Evolutionary conservation across 2,888 invertebrate genomes (phyloP).

Genomic region (Tetranychus piercei): DNA sequence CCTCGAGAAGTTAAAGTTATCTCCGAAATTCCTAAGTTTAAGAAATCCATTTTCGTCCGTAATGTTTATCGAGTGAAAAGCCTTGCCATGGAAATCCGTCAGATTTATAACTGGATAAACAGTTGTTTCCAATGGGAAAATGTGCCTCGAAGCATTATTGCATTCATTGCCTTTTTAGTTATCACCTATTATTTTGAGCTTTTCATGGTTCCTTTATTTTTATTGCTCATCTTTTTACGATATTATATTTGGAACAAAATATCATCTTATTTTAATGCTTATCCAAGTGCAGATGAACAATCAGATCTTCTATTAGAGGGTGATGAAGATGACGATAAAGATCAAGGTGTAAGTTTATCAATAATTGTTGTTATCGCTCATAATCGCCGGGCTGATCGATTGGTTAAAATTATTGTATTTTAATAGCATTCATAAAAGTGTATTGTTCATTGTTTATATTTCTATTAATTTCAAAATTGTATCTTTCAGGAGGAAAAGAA

Average conservation of each 20-base stretch:
- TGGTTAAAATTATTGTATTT: not conserved
- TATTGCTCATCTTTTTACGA: conserved; percentile 60
- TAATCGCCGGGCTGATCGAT: conserved; percentile 30
- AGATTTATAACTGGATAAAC: conserved; percentile 73
- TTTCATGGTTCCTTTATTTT: conserved; percentile 71
- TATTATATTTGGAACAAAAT: conserved; percentile 42
- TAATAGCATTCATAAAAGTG: not conserved
- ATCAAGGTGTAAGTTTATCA: conserved; percentile 31
- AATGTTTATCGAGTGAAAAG: conserved; percentile 81
- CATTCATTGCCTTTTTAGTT: conserved; percentile 64
- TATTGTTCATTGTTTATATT: not conserved
- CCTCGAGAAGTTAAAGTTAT: conserved; percentile 89
- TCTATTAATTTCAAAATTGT: not conserved
- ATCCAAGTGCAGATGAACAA: conserved; percentile 28
- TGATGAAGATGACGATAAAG: conserved; percentile 76
- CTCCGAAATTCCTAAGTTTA: conserved; percentile 84
- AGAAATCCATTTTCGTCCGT: conserved; percentile 68
- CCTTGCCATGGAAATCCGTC: conserved; percentile 69
- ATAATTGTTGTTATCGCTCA: not conserved
- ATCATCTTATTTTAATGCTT: conserved; percentile 29
- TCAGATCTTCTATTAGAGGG: conserved; percentile 35
- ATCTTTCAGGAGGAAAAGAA: conserved; percentile 67
- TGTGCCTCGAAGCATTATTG: conserved; percentile 57
- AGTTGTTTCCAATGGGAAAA: conserved; percentile 97
- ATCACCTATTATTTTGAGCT: conserved; percentile 84